Conservation (phyloP, 2,113 vertebrate genomes). For the Isurus oxyrinchus region DNA sequence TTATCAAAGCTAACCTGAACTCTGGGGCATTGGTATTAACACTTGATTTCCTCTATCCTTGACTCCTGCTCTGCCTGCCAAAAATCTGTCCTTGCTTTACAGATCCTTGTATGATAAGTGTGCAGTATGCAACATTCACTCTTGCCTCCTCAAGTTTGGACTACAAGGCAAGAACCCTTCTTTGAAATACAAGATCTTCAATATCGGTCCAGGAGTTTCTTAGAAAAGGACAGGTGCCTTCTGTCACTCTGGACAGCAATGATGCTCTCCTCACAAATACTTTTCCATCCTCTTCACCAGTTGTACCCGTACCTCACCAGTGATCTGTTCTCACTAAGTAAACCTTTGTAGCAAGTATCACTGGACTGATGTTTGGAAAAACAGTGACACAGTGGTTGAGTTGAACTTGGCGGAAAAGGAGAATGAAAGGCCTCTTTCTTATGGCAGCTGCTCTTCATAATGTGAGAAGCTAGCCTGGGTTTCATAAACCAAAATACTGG, state of each 20-base stretch:
- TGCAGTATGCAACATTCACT: neutral
- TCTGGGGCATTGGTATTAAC: neutral
- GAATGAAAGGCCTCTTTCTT: neutral
- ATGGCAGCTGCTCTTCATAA: neutral
- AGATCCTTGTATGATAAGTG: neutral
- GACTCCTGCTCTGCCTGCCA: neutral
- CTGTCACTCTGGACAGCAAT: neutral
- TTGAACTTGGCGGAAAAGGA: neutral
- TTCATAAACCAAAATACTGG: neutral
- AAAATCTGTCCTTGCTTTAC: neutral
- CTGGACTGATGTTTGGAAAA: neutral
- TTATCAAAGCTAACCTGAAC: too few species aligned
- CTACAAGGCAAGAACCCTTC: neutral
- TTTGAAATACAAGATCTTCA: neutral
- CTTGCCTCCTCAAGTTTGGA: neutral
- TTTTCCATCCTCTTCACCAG: neutral
- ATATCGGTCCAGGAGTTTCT: neutral
- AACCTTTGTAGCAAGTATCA: neutral
- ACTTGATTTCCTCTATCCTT: neutral
- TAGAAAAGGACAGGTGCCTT: neutral
- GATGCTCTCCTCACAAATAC: neutral
- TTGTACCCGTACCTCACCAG: neutral
- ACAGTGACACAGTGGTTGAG: neutral
- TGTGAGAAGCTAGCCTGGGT: neutral
- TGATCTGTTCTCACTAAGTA: neutral